Evolutionary conservation across 2,797 vertebrate genomes (phyloP).

Genomic region (Hydrolagus colliei): DNA sequence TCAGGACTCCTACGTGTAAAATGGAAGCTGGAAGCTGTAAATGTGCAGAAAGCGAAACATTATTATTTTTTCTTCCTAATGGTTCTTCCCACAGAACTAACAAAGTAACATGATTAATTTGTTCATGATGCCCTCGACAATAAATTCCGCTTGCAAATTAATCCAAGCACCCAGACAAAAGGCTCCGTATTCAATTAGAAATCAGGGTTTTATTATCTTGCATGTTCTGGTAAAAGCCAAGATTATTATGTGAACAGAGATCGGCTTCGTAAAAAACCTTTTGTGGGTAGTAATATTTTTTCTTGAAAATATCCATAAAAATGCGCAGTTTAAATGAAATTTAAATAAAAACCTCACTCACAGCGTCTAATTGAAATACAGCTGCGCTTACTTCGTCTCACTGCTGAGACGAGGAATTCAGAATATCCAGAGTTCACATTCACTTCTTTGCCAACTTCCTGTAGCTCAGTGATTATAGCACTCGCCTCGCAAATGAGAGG

Average conservation of each 20-base stretch:
- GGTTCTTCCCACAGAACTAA: neutral
- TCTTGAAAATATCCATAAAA: neutral
- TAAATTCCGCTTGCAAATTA: slow-evolving; percentile 4
- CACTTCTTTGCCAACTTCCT: too few relatives aligned
- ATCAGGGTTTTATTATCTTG: neutral
- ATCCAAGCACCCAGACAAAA: neutral
- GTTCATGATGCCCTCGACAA: neutral
- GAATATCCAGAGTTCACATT: too few relatives aligned
- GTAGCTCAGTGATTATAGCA: too few relatives aligned
- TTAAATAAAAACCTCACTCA: neutral
- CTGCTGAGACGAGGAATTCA: too few relatives aligned
- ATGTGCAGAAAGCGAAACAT: too few relatives aligned
- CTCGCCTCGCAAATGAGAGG: too few relatives aligned
- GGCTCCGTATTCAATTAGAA: neutral
- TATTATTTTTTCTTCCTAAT: neutral
- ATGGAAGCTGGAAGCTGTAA: too few relatives aligned
- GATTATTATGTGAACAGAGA: neutral
- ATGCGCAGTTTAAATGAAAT: neutral
- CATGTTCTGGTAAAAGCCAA: neutral
- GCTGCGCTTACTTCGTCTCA: neutral
- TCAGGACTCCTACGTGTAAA: too few relatives aligned
- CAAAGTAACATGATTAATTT: neutral
- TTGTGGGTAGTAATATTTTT: neutral
- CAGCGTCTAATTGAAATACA: neutral
- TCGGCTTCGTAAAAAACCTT: neutral